A percentile compares a stretch with the other conserved stretches of the same genome.
phyloP scores from a whole-genome alignment of 2,113 vertebrate genomes.

The Phrynosoma blainvillii region DNA sequence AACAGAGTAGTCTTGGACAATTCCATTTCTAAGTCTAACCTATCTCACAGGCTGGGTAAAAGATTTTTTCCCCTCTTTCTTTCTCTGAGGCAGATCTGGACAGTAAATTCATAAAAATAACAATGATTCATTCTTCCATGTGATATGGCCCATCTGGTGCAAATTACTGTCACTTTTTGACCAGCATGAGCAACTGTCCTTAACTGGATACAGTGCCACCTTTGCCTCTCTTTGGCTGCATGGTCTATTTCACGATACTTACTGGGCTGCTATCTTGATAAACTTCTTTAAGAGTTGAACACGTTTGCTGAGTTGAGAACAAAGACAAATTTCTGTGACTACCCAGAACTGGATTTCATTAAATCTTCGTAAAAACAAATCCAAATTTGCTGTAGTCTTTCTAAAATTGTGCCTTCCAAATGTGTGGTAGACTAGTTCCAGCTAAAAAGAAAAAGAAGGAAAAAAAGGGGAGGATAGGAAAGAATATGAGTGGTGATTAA shows the following conservation, averaged over 20 bases:
- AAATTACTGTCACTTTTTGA: neutral
- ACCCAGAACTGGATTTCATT: constrained; percentile 99
- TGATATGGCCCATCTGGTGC: neutral
- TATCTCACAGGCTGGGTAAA: neutral
- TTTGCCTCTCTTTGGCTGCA: neutral
- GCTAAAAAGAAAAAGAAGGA: constrained; percentile 81
- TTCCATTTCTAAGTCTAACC: neutral
- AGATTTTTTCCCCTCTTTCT: neutral
- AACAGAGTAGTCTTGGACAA: neutral
- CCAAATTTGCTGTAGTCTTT: constrained; percentile 96
- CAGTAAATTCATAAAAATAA: neutral
- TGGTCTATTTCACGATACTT: constrained; percentile 71
- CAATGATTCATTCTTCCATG: neutral
- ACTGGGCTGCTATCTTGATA: constrained; percentile 98
- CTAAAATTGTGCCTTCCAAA: constrained; percentile 94
- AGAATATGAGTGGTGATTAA: neutral
- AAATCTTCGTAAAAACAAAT: constrained; percentile 95
- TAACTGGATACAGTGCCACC: no score
- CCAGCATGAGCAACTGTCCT: neutral
- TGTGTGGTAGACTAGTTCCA: constrained; percentile 95
- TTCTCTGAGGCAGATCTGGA: neutral
- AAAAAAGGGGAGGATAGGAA: neutral
- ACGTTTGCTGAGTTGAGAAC: constrained; percentile 93
- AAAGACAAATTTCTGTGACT: constrained; percentile 94
- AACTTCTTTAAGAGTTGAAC: constrained; percentile 99